Percentiles rank a stretch among this genome's conserved stretches.
These are phyloP conservation scores for Cydia strobilella DNA, from an alignment of 1,140 invertebrate species.

Conservation along the genomic window DNA sequence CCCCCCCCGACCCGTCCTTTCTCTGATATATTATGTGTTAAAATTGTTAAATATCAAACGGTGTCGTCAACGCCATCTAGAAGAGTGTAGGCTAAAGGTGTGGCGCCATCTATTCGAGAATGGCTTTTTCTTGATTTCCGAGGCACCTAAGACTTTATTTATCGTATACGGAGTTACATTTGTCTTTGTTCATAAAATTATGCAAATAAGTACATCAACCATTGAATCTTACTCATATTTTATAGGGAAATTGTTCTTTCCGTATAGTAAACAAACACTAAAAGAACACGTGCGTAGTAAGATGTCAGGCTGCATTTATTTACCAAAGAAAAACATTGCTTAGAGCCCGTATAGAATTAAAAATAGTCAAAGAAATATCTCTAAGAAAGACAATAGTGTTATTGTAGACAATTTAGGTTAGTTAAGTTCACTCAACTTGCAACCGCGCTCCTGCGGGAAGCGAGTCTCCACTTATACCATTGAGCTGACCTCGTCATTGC, in stretches of 20 bases:
- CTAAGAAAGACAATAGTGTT: slow-evolving; percentile 64
- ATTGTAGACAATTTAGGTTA: slow-evolving; percentile 75
- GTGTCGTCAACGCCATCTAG: no score
- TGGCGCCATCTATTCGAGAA: no score
- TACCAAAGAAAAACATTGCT: not conserved
- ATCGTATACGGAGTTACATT: no score
- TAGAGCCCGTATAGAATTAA: slow-evolving; percentile 43
- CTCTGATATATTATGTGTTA: no score
- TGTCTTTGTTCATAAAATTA: not conserved
- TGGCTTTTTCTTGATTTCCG: no score
- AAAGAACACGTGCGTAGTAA: not conserved
- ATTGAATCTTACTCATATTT: not conserved
- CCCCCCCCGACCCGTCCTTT: no score
- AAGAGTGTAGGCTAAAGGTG: no score
- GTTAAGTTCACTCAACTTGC: slow-evolving; percentile 71
- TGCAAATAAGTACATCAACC: not conserved
- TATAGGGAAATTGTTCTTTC: not conserved
- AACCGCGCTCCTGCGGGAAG: slow-evolving; percentile 56
- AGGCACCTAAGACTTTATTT: no score
- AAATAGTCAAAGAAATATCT: slow-evolving; percentile 64
- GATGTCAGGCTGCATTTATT: not conserved
- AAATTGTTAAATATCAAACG: no score
- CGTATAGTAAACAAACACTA: not conserved
- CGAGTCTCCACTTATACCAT: slow-evolving; percentile 12
- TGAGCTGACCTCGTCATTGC: not conserved